Percentiles rank a stretch among this genome's conserved stretches.
Evolutionary conservation across 2,888 invertebrate species (phyloP).

Genomic region (Colostygia pectinataria): DNA sequence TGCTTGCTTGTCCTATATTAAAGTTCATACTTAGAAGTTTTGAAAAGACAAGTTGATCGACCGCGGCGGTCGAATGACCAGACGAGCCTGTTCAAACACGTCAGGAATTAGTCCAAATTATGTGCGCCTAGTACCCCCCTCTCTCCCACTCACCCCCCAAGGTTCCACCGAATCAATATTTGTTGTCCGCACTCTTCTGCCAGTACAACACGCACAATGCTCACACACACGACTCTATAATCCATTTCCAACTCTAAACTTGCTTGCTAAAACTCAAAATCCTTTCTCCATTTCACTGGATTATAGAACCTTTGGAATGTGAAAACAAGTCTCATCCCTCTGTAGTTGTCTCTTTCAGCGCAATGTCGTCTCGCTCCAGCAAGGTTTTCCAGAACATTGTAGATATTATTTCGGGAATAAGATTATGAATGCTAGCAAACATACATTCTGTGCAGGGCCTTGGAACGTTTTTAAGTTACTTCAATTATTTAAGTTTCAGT

Average conservation of each 20-base stretch:
- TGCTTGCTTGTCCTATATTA: too few relatives aligned
- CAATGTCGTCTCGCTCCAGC: conserved; percentile 76
- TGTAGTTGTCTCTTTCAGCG: conserved; percentile 71
- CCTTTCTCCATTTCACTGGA: conserved; percentile 19
- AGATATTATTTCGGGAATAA: conserved; percentile 38
- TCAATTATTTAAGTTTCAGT: too few relatives aligned
- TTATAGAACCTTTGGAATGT: conserved; percentile 43
- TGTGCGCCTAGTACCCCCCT: conserved; percentile 60
- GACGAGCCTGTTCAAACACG: conserved; percentile 79
- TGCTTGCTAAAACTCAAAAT: conserved; percentile 4
- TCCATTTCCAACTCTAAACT: conserved; percentile 10
- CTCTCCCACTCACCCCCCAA: conserved; percentile 44
- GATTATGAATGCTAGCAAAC: conserved; percentile 30
- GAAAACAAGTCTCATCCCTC: conserved; percentile 67
- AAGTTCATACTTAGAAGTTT: conserved; percentile 51
- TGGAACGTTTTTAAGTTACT: too few relatives aligned
- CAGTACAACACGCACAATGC: conserved; percentile 80
- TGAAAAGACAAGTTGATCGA: conserved; percentile 70
- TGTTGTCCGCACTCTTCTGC: conserved; percentile 83
- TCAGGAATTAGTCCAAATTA: conserved; percentile 83
- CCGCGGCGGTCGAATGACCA: conserved; percentile 59
- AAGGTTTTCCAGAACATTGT: conserved; percentile 65
- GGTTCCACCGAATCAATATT: conserved; percentile 81
- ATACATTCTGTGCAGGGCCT: conserved; percentile 5
- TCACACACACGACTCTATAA: conserved; percentile 49